Conservation (phyloP, 1,140 invertebrate genomes). For the Drosophila subobscura region DNA sequence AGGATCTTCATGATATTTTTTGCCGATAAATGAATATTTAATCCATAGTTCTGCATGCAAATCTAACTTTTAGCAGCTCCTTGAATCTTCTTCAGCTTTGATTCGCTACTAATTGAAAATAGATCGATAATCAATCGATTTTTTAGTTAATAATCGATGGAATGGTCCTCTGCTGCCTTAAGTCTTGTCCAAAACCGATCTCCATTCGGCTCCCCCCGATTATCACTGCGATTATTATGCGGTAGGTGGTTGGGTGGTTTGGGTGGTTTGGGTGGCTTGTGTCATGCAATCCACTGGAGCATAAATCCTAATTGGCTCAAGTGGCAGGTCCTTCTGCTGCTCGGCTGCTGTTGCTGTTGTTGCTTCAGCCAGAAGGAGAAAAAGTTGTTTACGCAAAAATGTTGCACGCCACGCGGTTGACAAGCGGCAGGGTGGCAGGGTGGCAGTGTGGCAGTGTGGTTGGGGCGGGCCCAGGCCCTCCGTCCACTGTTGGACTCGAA, state of each 20-base stretch:
- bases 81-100: too few species aligned
- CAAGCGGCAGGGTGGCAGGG: conserved; percentile 11
- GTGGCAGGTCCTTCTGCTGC: conserved; percentile 30
- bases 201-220: background rate
- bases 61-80: too few species aligned
- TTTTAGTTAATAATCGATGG: too few species aligned
- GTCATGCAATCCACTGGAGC: conserved; percentile 33
- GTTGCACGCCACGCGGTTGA: conserved; percentile 42
- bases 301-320: conserved; percentile 71
- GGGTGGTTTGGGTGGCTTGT: too few species aligned
- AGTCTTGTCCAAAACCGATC: too few species aligned
- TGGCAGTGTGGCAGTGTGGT: background rate
- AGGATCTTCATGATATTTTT: background rate
- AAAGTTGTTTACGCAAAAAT: conserved; percentile 73
- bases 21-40: background rate
- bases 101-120: too few species aligned
- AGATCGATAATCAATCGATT: too few species aligned
- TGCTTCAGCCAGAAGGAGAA: conserved; percentile 56
- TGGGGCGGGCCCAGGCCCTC: too few species aligned
- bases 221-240: conserved; percentile 24
- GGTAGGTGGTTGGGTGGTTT: background rate
- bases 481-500: conserved; percentile 13
- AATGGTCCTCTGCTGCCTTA: too few species aligned
- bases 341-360: conserved; percentile 8
- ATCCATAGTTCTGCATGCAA: too few species aligned